Percentiles rank a stretch among this genome's conserved stretches.
Conservation (phyloP, 2,797 vertebrate species). For the Craterocephalus amniculus region DNA sequence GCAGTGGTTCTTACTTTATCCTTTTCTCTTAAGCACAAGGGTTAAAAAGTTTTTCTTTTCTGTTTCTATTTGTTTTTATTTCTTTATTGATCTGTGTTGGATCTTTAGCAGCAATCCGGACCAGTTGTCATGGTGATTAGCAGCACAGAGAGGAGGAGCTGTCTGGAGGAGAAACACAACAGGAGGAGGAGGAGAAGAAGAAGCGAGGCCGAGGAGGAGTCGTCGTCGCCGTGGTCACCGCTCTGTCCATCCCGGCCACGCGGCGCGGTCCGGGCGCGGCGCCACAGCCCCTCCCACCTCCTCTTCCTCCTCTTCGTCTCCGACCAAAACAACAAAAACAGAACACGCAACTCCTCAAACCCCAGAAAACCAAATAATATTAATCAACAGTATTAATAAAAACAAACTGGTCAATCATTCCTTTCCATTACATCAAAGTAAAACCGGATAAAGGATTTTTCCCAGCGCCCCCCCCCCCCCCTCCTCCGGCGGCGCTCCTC, state of each 20-base stretch:
- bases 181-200: slow-evolving; percentile 70
- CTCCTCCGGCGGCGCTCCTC: slow-evolving; percentile 80
- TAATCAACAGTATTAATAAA: slow-evolving; percentile 81
- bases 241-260: slow-evolving; percentile 4
- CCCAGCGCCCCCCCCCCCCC: slow-evolving; percentile 70
- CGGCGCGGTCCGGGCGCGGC: too few relatives aligned
- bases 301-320: slow-evolving; percentile 72
- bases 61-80: slow-evolving; percentile 83
- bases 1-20: slow-evolving; percentile 87
- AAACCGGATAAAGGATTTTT: slow-evolving; percentile 71
- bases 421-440: slow-evolving; percentile 76
- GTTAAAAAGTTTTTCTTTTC: slow-evolving; percentile 86
- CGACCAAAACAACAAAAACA: slow-evolving; percentile 74
- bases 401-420: slow-evolving; percentile 83
- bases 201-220: slow-evolving; percentile 59
- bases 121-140: slow-evolving; percentile 87
- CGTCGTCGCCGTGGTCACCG: slow-evolving; percentile 39
- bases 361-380: slow-evolving; percentile 83
- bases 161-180: slow-evolving; percentile 84
- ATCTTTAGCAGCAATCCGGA: slow-evolving; percentile 91
- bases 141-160: slow-evolving; percentile 88
- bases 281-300: slow-evolving; percentile 51
- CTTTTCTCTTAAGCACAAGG: slow-evolving; percentile 88
- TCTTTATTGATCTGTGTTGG: slow-evolving; percentile 89
- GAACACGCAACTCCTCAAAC: slow-evolving; percentile 84